A percentile compares a stretch with the other conserved stretches of the same genome.
Conservation (phyloP, 2,888 invertebrate genomes). For the Spialia ferax region DNA sequence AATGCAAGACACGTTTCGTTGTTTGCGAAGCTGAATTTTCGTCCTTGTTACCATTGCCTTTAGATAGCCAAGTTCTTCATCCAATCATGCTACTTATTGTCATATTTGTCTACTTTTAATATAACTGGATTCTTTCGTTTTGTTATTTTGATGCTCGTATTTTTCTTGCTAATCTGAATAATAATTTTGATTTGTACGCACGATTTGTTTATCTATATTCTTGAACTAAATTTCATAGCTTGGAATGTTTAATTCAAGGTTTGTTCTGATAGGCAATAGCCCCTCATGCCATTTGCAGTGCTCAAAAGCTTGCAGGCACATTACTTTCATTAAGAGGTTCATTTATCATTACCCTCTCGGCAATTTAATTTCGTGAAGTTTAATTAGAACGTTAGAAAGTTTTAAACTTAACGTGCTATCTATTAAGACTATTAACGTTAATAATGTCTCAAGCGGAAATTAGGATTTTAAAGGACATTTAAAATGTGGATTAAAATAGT, state of each 20-base stretch:
- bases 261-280: not conserved
- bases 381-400: not conserved
- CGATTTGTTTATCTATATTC: no score
- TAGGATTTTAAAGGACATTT: constrained; percentile 57
- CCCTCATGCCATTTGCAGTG: constrained; percentile 1
- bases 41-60: not conserved
- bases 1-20: not conserved
- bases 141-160: not conserved
- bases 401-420: constrained; percentile 39
- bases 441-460: constrained; percentile 51
- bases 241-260: no score
- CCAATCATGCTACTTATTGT: not conserved
- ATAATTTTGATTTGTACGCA: not conserved
- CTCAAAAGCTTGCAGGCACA: not conserved
- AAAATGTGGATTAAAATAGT: constrained; percentile 64
- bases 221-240: not conserved
- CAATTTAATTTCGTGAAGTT: constrained; percentile 17
- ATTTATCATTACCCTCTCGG: constrained; percentile 4
- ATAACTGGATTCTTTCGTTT: not conserved
- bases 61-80: not conserved
- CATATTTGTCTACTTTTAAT: not conserved
- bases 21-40: not conserved
- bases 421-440: constrained; percentile 50
- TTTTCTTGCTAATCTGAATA: no score
- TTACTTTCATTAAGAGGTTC: constrained; percentile 14